Conservation (phyloP, 2,797 vertebrate genomes). For the Silurus aristotelis region DNA sequence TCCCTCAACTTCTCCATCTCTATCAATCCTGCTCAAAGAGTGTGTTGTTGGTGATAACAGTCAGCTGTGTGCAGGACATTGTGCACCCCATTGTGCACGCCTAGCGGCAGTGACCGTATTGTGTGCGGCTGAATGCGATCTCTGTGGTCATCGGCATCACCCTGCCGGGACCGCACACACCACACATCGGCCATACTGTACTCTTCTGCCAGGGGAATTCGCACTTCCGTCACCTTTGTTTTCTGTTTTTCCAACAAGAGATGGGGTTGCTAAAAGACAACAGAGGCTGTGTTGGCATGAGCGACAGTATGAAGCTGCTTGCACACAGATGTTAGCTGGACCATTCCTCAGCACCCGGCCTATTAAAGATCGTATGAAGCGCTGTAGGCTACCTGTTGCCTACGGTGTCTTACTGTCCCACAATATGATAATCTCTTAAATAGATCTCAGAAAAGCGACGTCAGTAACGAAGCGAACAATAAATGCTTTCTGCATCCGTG, state of each 20-base stretch:
- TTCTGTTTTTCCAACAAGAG: conserved; percentile 71
- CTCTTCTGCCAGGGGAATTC: conserved; percentile 74
- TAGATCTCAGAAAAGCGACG: background rate
- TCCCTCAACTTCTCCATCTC: conserved; percentile 38
- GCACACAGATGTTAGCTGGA: conserved; percentile 54
- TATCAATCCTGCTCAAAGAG: conserved; percentile 51
- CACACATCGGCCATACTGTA: conserved; percentile 75
- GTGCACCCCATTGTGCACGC: conserved; percentile 63
- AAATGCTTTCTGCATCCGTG: conserved; percentile 7
- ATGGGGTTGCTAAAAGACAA: conserved; percentile 70
- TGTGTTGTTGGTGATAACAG: conserved; percentile 67
- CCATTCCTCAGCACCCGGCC: conserved; percentile 54
- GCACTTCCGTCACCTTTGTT: conserved; percentile 77
- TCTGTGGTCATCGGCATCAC: conserved; percentile 70
- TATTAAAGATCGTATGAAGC: background rate
- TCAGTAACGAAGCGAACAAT: background rate
- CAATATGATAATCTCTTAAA: background rate
- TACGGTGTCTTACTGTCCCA: background rate
- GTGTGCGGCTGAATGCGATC: conserved; percentile 74
- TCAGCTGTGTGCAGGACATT: conserved; percentile 56
- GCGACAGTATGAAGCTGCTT: conserved; percentile 67
- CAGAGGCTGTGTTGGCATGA: conserved; percentile 72
- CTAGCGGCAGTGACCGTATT: conserved; percentile 64
- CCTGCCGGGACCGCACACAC: conserved; percentile 38
- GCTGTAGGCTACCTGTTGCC: conserved; percentile 6